These are phyloP conservation scores for Chaunax sp. DNA, from an alignment of 2,797 vertebrate species.

Conservation along the genomic window DNA sequence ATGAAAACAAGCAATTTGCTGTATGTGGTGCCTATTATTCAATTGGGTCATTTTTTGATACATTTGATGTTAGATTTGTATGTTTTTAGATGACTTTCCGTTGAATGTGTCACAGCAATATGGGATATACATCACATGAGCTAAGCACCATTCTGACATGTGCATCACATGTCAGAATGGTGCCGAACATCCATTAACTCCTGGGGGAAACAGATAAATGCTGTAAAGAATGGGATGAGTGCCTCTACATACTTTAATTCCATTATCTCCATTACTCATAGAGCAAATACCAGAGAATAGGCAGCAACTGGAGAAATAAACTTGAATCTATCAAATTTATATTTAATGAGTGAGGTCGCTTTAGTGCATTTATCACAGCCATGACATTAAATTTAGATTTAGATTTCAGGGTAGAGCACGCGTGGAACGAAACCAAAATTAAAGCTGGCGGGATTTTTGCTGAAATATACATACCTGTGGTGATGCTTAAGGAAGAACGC, in stretches of 20 bases:
- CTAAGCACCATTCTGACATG: conserved; percentile 7
- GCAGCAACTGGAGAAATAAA: conserved; percentile 53
- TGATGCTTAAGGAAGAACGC: conserved; percentile 42
- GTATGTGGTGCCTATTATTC: conserved; percentile 15
- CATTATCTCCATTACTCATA: conserved; percentile 66
- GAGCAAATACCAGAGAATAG: conserved; percentile 57
- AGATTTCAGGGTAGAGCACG: conserved; percentile 34
- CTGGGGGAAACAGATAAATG: conserved; percentile 32
- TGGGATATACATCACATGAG: conserved; percentile 22
- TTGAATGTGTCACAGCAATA: neutral
- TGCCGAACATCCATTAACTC: conserved; percentile 17
- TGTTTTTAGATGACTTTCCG: neutral
- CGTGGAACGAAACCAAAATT: conserved; percentile 37
- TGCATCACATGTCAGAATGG: conserved; percentile 8
- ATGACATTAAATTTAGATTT: conserved; percentile 53
- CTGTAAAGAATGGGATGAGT: conserved; percentile 42
- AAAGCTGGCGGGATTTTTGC: conserved; percentile 29
- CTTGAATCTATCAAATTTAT: conserved; percentile 62
- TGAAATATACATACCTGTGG: conserved; percentile 53
- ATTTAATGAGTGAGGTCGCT: conserved; percentile 63
- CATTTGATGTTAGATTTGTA: conserved; percentile 7
- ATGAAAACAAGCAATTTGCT: conserved; percentile 49
- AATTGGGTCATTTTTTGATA: neutral
- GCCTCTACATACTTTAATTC: conserved; percentile 46
- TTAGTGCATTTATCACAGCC: conserved; percentile 43